A percentile compares a stretch with the other conserved stretches of the same genome.
Conservation (phyloP, 1,140 invertebrate species). For the Chionoecetes opilio region DNA sequence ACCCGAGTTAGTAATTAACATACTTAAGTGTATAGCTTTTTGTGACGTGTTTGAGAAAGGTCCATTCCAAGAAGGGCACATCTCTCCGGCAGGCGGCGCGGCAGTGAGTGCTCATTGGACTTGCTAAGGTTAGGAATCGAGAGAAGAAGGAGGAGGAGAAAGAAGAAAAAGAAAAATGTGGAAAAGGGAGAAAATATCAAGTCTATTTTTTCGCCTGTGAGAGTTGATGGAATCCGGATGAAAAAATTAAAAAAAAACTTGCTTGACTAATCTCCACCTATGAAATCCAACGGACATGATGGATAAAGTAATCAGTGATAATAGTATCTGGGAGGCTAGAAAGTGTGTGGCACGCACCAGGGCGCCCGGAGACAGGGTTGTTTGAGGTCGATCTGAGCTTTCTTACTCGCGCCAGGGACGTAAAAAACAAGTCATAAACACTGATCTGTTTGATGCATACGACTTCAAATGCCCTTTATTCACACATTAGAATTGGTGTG, state of each 20-base stretch:
- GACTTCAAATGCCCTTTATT: slow-evolving; percentile 3
- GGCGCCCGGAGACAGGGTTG: not conserved
- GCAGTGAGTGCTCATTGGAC: not conserved
- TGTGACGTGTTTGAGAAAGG: not conserved
- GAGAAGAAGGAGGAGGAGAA: not conserved
- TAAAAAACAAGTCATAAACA: not conserved
- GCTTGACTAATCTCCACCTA: slow-evolving; percentile 17
- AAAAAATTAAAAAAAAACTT: not conserved
- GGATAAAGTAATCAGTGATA: not conserved
- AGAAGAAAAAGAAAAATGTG: not conserved
- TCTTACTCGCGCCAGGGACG: not conserved
- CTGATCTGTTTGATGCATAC: not conserved
- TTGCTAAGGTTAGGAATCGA: not conserved
- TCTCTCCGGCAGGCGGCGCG: not conserved
- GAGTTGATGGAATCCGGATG: not conserved
- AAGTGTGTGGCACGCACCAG: not conserved
- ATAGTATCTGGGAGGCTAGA: not conserved
- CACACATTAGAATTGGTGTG: slow-evolving; percentile 29
- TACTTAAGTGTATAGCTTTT: not conserved
- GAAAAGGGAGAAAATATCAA: not conserved
- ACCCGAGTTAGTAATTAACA: not conserved
- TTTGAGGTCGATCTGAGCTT: not conserved
- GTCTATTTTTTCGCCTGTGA: not conserved
- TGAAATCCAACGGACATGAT: not conserved
- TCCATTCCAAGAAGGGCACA: no score